phyloP scores from a whole-genome alignment of 2,797 vertebrate genomes.

The Malacoraja senta region DNA sequence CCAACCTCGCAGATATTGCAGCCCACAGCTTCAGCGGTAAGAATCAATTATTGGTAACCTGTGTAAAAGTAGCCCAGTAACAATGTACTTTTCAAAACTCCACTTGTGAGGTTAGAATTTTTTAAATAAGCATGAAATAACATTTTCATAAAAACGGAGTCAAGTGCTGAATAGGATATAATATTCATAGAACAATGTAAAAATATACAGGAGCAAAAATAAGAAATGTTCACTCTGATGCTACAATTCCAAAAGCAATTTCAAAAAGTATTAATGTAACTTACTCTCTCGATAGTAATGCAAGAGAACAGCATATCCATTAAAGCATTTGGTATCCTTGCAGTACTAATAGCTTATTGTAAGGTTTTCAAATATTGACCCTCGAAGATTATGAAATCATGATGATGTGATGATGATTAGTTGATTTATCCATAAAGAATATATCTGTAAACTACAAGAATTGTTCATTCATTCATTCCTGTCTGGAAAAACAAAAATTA shows the following conservation, averaged over 20 bases:
- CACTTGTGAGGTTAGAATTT: neutral
- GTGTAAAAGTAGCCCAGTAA: too few species aligned
- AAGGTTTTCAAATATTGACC: neutral
- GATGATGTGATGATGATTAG: too few species aligned
- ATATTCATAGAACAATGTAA: neutral
- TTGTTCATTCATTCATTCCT: too few species aligned
- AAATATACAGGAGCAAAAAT: neutral
- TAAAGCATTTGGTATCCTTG: neutral
- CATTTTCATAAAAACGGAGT: neutral
- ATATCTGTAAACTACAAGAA: too few species aligned
- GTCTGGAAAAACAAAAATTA: too few species aligned
- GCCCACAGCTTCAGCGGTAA: conserved; percentile 78
- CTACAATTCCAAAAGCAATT: neutral
- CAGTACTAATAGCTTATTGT: too few species aligned
- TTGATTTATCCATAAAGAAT: too few species aligned
- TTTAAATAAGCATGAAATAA: neutral
- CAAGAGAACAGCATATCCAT: neutral
- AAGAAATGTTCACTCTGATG: neutral
- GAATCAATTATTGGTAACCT: conserved; percentile 45
- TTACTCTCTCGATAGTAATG: neutral
- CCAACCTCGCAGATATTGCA: conserved; percentile 44
- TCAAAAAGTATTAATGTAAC: neutral
- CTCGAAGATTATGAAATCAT: neutral
- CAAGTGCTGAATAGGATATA: neutral
- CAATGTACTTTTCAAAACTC: neutral